Conservation (phyloP, 2,888 invertebrate genomes). For the Tupiocoris notatus region DNA sequence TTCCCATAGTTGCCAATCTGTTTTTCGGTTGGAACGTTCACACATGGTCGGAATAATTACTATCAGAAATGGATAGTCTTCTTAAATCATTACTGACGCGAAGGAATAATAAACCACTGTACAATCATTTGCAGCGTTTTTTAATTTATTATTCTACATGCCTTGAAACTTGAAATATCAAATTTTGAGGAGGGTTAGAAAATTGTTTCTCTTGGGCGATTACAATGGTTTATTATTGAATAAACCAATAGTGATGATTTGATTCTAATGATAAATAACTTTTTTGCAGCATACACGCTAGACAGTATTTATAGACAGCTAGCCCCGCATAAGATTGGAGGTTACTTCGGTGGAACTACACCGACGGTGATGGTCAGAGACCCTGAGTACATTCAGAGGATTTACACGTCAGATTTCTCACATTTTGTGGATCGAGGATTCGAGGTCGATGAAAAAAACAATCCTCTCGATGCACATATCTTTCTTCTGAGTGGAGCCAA, state of each 20-base stretch:
- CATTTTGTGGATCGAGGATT: constrained; percentile 33
- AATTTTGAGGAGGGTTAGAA: no score
- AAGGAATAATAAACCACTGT: no score
- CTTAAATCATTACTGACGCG: no score
- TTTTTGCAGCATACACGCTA: background rate
- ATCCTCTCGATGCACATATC: constrained; percentile 33
- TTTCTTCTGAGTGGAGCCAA: constrained; percentile 28
- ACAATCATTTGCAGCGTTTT: no score
- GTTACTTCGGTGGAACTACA: background rate
- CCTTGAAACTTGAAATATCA: no score
- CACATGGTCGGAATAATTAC: no score
- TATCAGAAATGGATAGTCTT: no score
- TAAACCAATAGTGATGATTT: background rate
- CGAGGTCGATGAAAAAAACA: constrained; percentile 2
- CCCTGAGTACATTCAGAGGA: constrained; percentile 24
- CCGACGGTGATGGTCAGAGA: constrained; percentile 28
- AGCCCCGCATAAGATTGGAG: constrained; percentile 20
- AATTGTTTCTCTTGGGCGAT: no score
- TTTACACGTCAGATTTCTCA: constrained; percentile 27
- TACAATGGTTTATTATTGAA: no score
- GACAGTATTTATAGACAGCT: constrained; percentile 16
- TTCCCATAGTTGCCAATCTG: no score
- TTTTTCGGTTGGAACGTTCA: no score
- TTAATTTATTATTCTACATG: no score
- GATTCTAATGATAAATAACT: background rate